Conservation (phyloP, 2,888 invertebrate genomes). For the Norana najaformis region DNA sequence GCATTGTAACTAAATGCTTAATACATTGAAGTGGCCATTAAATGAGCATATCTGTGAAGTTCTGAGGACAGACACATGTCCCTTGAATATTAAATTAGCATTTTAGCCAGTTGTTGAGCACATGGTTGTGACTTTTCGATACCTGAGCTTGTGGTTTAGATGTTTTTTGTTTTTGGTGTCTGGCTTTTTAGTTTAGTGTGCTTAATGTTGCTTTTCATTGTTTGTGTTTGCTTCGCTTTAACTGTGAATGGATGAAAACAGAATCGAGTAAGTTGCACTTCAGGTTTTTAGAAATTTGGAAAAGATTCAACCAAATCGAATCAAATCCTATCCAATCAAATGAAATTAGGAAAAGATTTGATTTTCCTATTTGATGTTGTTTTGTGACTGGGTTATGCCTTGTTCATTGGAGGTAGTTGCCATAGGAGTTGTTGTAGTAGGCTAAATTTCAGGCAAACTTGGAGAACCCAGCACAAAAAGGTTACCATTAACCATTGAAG, state of each 20-base stretch:
- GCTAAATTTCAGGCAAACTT: background rate
- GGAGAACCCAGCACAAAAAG: background rate
- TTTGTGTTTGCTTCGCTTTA: conserved; percentile 23
- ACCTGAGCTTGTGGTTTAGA: conserved; percentile 5
- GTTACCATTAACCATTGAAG: background rate
- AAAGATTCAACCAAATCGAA: background rate
- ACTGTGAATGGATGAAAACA: conserved; percentile 2
- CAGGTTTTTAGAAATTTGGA: background rate
- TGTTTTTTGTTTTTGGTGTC: background rate
- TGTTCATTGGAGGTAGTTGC: background rate
- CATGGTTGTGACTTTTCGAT: background rate
- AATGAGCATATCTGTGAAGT: background rate
- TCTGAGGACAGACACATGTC: background rate
- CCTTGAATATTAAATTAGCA: background rate
- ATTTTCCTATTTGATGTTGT: background rate
- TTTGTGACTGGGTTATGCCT: background rate
- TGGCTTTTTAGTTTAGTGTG: conserved; percentile 20
- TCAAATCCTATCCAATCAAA: background rate
- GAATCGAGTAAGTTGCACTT: conserved; percentile 21
- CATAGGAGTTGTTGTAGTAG: background rate
- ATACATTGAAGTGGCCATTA: background rate
- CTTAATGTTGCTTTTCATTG: conserved; percentile 17
- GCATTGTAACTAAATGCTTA: no score
- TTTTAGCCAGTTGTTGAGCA: background rate
- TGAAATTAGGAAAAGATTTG: background rate